Conservation (phyloP, 2,797 vertebrate species). For the Thripadectes ignobilis region DNA sequence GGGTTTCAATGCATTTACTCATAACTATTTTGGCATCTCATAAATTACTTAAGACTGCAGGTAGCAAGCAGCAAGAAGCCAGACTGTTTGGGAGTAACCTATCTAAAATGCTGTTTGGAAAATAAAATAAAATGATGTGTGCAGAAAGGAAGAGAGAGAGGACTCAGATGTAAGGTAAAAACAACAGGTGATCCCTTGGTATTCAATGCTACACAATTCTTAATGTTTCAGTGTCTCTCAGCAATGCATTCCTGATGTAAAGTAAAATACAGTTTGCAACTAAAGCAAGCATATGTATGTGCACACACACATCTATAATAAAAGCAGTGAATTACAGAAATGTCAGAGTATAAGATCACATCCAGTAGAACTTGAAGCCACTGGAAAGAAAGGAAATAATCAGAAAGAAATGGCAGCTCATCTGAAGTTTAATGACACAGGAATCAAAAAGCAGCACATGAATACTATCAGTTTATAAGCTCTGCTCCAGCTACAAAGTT, state of each 20-base stretch:
- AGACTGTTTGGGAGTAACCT: neutral
- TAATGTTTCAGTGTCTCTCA: neutral
- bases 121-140: neutral
- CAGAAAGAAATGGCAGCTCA: neutral
- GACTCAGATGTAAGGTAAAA: neutral
- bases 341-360: neutral
- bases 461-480: neutral
- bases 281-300: neutral
- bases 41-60: constrained; percentile 26
- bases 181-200: neutral
- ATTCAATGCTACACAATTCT: neutral
- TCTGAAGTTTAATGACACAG: neutral
- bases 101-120: neutral
- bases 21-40: constrained; percentile 3
- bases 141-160: neutral
- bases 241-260: neutral
- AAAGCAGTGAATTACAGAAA: neutral
- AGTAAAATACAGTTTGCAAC: neutral
- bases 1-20: neutral
- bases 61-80: neutral
- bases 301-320: neutral
- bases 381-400: neutral
- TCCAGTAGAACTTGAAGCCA: neutral
- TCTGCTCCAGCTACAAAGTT: neutral
- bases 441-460: neutral